phyloP scores from a whole-genome alignment of 2,797 vertebrate genomes.

The Euphonia xanthogaster region DNA sequence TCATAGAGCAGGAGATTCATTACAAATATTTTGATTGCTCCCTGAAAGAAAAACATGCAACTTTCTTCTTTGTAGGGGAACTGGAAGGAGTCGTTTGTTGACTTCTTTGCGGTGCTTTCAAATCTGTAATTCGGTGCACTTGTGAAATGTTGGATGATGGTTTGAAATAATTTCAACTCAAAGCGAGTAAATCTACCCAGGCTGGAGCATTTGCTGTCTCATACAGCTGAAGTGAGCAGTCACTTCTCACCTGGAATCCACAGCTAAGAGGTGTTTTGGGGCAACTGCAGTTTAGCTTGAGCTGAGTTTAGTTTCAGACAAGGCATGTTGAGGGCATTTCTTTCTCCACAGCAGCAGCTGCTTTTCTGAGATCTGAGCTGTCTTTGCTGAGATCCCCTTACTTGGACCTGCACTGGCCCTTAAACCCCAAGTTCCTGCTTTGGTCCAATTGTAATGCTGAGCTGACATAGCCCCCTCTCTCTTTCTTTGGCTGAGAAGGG shows the following conservation, averaged over 20 bases:
- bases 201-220: not conserved
- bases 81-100: not conserved
- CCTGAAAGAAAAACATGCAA: not conserved
- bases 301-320: not conserved
- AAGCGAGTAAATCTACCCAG: not conserved
- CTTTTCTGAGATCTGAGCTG: not conserved
- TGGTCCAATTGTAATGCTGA: not conserved
- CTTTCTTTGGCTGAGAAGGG: not conserved
- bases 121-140: not conserved
- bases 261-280: not conserved
- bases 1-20: not conserved
- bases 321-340: not conserved
- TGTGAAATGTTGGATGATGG: not conserved
- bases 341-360: not conserved
- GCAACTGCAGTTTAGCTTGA: not conserved
- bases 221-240: not conserved
- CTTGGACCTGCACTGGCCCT: not conserved
- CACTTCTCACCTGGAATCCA: not conserved
- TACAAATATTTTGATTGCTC: not conserved
- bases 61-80: not conserved
- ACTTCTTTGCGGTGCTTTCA: not conserved
- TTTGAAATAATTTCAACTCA: not conserved
- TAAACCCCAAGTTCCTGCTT: not conserved
- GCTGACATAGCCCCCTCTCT: not conserved
- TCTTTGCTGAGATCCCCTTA: not conserved